Base-by-base conservation (phyloP, 2,888 invertebrate species). In the Orthosia incerta region DNA sequence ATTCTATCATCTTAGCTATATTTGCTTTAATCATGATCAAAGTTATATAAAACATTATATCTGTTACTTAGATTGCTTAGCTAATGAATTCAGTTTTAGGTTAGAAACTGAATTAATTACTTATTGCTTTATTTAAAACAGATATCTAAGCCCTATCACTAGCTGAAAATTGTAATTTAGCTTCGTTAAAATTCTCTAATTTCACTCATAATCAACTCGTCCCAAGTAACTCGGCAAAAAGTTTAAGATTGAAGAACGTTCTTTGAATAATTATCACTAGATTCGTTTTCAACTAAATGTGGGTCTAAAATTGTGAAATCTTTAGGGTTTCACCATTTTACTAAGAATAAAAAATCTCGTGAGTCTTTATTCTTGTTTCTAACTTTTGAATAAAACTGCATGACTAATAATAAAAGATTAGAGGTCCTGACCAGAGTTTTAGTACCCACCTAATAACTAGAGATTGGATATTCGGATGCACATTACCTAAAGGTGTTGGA, bases 11-110 rank as follows among this genome's bases (percentile, higher is more conserved):
- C 13, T 12, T 45, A 2, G 45, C 53, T 23, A 48, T 48, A 48
- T 67, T 76, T 9, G 1, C 9, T 20, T 45, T 13, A 48, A n/a
- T 55, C 15, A 50, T 15, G 12, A 46, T 46, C 20, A 76, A 26
- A 50, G 16, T 12, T 26, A 55, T 46, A 46, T 66, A 0, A 39
- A 56, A 45, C 4, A 46, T 46, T 13, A 46, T 56, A 51, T 26
- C 18, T 61, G 39, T 18, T 4, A 31, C 50, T 74, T 5, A 57
- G 45, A 61, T 78, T 76, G 46, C 62, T 50, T 55, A 45, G n/a
- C 15, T 46, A 48, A 31, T 31, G 11, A 26, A 80, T 73, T 26
- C 13, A 76, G 39, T 77, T 48, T 74, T 18, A 56, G 70, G 18
- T 70, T 50, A 16, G 3, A 72, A 60, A 61, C 51, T 56, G 15